A percentile compares a stretch with the other conserved stretches of the same genome.
Evolutionary conservation across 1,140 invertebrate species (phyloP).

Genomic region (Drepana arcuata): DNA sequence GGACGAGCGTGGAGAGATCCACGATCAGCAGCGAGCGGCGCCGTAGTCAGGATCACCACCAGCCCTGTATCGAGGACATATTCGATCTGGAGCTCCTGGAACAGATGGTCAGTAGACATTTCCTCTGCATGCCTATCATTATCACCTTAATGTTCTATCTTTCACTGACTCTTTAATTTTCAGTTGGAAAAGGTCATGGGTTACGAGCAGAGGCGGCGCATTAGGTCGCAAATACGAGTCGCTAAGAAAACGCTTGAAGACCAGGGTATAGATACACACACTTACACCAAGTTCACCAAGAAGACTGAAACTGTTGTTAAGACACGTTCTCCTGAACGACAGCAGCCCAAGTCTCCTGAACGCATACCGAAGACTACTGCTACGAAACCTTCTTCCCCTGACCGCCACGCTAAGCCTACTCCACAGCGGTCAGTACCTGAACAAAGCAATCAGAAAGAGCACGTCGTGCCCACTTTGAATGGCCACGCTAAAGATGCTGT

Average conservation of each 20-base stretch:
- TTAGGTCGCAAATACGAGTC: conserved; percentile 81
- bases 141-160: conserved; percentile 2
- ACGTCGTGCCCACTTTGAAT: conserved; percentile 21
- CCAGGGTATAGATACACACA: conserved; percentile 16
- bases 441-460: conserved; percentile 16
- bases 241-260: conserved; percentile 72
- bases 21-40: conserved; percentile 48
- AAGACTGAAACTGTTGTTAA: conserved; percentile 26
- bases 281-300: conserved; percentile 27
- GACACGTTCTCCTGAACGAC: conserved; percentile 33
- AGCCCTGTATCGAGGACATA: conserved; percentile 78
- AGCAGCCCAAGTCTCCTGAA: conserved; percentile 27
- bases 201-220: conserved; percentile 81
- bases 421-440: conserved; percentile 15
- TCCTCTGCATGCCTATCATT: background rate
- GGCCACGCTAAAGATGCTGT: conserved; percentile 29
- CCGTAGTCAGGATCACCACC: conserved; percentile 60
- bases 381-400: conserved; percentile 22
- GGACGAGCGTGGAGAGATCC: conserved; percentile 65
- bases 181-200: conserved; percentile 81
- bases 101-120: conserved; percentile 73
- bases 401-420: conserved; percentile 15
- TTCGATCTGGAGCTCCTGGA: conserved; percentile 79
- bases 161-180: too few species aligned
- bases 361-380: conserved; percentile 20